Conservation (phyloP, 2,888 invertebrate genomes). For the Drosophila vallismaia region DNA sequence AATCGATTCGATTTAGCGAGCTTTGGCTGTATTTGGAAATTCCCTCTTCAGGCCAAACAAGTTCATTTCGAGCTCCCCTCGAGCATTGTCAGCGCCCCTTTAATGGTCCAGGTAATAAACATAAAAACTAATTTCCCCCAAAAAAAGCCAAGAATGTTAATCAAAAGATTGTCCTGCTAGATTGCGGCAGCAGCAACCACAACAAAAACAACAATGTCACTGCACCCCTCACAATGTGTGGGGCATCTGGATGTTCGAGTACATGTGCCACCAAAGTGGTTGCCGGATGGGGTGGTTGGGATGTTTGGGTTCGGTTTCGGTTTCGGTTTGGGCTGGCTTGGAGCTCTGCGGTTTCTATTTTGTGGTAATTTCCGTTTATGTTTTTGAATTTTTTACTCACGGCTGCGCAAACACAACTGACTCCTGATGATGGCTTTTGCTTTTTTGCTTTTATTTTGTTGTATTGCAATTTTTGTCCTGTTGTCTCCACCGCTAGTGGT, state of each 20-base stretch:
- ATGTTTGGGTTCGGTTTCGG: slow-evolving; percentile 25
- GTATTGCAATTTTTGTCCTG: slow-evolving; percentile 1
- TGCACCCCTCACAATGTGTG: slow-evolving; percentile 21
- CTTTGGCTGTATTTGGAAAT: slow-evolving; percentile 2
- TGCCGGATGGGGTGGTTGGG: slow-evolving; percentile 15
- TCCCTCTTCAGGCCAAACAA: slow-evolving; percentile 9
- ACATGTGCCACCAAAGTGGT: slow-evolving; percentile 31
- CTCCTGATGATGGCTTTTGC: slow-evolving; percentile 45
- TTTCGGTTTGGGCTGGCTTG: slow-evolving; percentile 17
- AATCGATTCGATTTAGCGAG: not conserved
- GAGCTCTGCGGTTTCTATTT: slow-evolving; percentile 75
- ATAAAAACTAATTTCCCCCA: slow-evolving; percentile 78
- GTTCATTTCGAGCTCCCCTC: slow-evolving; percentile 14
- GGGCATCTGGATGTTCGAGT: slow-evolving; percentile 3
- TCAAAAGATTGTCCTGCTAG: slow-evolving; percentile 79
- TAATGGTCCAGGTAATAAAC: slow-evolving; percentile 79
- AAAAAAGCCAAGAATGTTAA: slow-evolving; percentile 73
- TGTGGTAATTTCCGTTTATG: slow-evolving; percentile 80
- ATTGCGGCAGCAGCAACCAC: slow-evolving; percentile 61
- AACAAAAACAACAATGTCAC: slow-evolving; percentile 51
- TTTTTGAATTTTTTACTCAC: slow-evolving; percentile 80
- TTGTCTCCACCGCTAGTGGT: slow-evolving; percentile 46
- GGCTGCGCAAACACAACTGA: slow-evolving; percentile 77
- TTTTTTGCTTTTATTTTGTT: not conserved
- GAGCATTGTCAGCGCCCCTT: slow-evolving; percentile 44